Evolutionary conservation across 1,140 invertebrate species (phyloP).

Genomic region (Manduca sexta): DNA sequence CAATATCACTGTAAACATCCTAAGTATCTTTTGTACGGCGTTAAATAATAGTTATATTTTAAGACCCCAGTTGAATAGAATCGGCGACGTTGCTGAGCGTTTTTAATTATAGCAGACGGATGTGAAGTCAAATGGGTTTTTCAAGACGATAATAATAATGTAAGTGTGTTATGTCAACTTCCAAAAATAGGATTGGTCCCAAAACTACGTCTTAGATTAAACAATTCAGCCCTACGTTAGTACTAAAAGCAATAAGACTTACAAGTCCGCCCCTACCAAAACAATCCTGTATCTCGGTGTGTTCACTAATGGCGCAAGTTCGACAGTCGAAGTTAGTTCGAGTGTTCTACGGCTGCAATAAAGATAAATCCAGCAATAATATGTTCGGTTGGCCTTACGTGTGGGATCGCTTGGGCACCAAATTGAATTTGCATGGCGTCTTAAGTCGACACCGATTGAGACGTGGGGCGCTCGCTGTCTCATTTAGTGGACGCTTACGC

Average conservation of each 20-base stretch:
- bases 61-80: neutral
- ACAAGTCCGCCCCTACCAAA: constrained; percentile 66
- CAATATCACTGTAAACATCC: constrained; percentile 63
- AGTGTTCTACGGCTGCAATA: constrained; percentile 69
- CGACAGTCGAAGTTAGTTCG: constrained; percentile 70
- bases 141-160: neutral
- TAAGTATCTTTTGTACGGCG: constrained; percentile 52
- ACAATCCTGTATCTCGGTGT: constrained; percentile 70
- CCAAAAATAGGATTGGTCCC: constrained; percentile 16
- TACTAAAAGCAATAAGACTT: constrained; percentile 72
- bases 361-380: constrained; percentile 73
- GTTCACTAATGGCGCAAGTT: constrained; percentile 71
- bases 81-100: no score
- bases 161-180: neutral
- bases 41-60: constrained; percentile 30
- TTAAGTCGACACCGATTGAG: constrained; percentile 64
- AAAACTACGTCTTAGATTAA: constrained; percentile 59
- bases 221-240: constrained; percentile 53
- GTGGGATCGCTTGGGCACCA: constrained; percentile 61
- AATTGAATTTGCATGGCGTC: constrained; percentile 72
- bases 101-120: no score
- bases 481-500: constrained; percentile 51
- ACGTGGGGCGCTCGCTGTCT: constrained; percentile 40
- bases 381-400: constrained; percentile 67
- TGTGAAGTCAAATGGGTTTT: neutral